phyloP scores from a whole-genome alignment of 2,797 vertebrate species.

The Arnoldichthys spilopterus region DNA sequence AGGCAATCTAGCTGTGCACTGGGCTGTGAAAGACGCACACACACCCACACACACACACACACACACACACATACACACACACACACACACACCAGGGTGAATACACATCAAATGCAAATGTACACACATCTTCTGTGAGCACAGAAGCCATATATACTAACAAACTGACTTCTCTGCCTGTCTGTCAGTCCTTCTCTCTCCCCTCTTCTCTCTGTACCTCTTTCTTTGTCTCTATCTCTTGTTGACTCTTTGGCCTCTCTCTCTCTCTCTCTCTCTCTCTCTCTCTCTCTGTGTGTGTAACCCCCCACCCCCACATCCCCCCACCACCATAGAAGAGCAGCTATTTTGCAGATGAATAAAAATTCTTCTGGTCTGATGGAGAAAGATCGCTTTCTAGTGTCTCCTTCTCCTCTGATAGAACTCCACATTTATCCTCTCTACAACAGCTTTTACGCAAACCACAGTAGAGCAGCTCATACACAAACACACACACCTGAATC shows the following conservation, averaged over 20 bases:
- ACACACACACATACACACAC: slow-evolving; percentile 37
- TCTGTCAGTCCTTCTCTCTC: slow-evolving; percentile 51
- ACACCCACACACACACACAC: not conserved
- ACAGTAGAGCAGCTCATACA: not conserved
- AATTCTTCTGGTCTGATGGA: slow-evolving; percentile 17
- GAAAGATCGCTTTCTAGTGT: slow-evolving; percentile 25
- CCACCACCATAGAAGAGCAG: slow-evolving; percentile 16
- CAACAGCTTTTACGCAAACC: slow-evolving; percentile 14
- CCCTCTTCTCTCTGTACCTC: slow-evolving; percentile 35
- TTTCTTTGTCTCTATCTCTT: not conserved
- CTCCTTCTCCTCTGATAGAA: slow-evolving; percentile 9
- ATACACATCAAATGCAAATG: slow-evolving; percentile 33
- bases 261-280: not conserved
- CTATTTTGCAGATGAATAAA: slow-evolving; percentile 34
- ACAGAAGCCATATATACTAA: slow-evolving; percentile 19
- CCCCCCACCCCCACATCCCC: not conserved
- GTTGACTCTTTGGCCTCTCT: not conserved
- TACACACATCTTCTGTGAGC: slow-evolving; percentile 15
- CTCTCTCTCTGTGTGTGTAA: not conserved
- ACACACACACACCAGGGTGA: slow-evolving; percentile 12
- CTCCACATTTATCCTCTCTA: slow-evolving; percentile 19
- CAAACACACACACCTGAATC: slow-evolving; percentile 2
- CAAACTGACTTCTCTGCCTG: not conserved
- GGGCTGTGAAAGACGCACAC: slow-evolving; percentile 69
- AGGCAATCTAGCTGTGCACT: slow-evolving; percentile 73